Base-by-base conservation (phyloP, 2,113 vertebrate genomes). In the Corythaixoides concolor region DNA sequence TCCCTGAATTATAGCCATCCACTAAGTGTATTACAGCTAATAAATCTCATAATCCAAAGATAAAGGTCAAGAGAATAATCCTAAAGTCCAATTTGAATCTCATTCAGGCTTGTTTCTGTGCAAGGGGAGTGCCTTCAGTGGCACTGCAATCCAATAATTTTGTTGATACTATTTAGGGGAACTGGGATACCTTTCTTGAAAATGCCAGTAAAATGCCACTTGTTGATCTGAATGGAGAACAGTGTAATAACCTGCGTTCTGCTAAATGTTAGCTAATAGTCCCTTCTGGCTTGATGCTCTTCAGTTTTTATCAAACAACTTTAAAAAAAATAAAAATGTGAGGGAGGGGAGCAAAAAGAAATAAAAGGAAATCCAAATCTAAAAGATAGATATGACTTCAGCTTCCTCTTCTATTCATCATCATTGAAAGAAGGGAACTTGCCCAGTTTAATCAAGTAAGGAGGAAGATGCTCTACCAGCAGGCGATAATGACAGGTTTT, bases 21-120 rank as follows among this genome's bases (percentile, higher is more conserved):
- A 10, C 67, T 90, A 90, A 90, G 91, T 91, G 69, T 92, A 67
- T 95, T 96, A 76, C 63, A 72, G 85, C 43, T 93, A 95, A 85
- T 92, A 93, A 96, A 90, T 95, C 93, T 92, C 56, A 81, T 96
- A 84, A 93, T 96, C 93, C 85, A 87, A 92, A 89, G 64, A 75
- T 89, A 92, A 95, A 94, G 90, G 88, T 90, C 79, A 96, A 67
- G 64, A 94, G 66, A 92, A 84, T 88, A 93, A 93, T 92, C 72
- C 80, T 90, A 5, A 84, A 88, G 72, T 94, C 73, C 39, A 26
- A 24, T 89, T 49, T 87, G 68, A 97, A 60, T 96, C 83, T 85
- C 93, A 70, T 23, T 95, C 37, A 43, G 52, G 47, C 55, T 89
- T 73, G 11, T 63, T 92, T 82, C 77, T 88, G 39, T 45, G 49